Base-by-base conservation (phyloP, 2,113 vertebrate species). In the Scatophagus argus region DNA sequence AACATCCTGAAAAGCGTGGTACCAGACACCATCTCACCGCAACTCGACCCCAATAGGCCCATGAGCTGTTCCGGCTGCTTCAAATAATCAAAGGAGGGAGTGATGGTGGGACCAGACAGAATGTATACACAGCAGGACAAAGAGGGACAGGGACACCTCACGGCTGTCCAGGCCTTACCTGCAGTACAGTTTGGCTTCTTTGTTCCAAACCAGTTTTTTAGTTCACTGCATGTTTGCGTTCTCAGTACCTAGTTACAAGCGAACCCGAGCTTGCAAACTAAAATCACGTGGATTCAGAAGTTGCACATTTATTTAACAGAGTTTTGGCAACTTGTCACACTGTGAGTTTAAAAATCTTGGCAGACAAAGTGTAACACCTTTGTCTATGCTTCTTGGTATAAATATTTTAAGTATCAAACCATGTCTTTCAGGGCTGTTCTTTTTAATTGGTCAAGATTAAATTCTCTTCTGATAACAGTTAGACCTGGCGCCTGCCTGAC, bases 61-160 rank as follows among this genome's bases (percentile, higher is more conserved):
- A 91, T 90, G 21, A 95, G 89, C 88, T 99, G 98, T 87, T 97
- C 96, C 25, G 80, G 95, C 82, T 99, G 98, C 85, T 95, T 96
- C 83, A 98, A 94, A 88, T 86, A 88, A 81, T 38, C 47, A 36
- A 46, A 51, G 25, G 27, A 55, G 0, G 4, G 52, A 36, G 47
- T 2, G 8, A 19, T 25, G 41, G 36, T 2, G 11, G 55, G 31
- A 51, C 34, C 8, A 25, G 62, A 51, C 21, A 60, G 29, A 41
- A 36, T 11, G 19, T 36, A 54, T 32, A 23, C 74, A 38, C 25
- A 34, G 36, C 4, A 13, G 78, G 38, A 77, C 69, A 32, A 46
- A 36, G 79, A 83, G 52, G 69, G 49, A 74, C 47, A 17, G 7
- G 25, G 41, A 46, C 11, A 12, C 47, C 41, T n/a, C 4, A 5